A percentile compares a stretch with the other conserved stretches of the same genome.
Conservation (phyloP, 2,888 invertebrate species). For the Ischnus inquisitorius region DNA sequence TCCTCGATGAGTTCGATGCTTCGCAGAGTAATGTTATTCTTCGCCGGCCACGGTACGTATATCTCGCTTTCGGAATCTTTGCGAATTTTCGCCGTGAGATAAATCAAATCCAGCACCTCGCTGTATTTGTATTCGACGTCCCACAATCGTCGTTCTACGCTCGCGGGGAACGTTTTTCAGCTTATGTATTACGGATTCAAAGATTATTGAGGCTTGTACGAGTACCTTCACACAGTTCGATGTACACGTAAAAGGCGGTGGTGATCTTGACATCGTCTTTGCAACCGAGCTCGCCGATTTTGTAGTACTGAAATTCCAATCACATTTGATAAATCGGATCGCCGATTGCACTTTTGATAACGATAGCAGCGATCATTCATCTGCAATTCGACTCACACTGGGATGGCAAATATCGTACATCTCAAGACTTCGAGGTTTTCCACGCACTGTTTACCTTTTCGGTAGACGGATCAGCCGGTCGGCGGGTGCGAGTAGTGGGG, state of each 20-base stretch:
- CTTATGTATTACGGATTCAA: constrained; percentile 1
- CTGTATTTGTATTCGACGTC: constrained; percentile 85
- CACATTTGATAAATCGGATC: background rate
- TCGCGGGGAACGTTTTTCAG: background rate
- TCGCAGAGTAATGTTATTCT: constrained; percentile 82
- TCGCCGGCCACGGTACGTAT: constrained; percentile 85
- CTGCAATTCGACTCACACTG: constrained; percentile 75
- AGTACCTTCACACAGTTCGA: constrained; percentile 87
- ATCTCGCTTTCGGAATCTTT: constrained; percentile 80
- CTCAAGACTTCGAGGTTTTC: background rate
- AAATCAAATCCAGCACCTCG: constrained; percentile 82
- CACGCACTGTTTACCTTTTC: constrained; percentile 14
- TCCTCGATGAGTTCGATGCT: constrained; percentile 85
- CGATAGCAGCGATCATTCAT: background rate
- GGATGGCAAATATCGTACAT: constrained; percentile 82
- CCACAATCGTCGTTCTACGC: constrained; percentile 84
- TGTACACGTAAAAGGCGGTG: constrained; percentile 86
- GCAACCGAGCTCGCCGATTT: constrained; percentile 85
- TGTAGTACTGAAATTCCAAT: constrained; percentile 82
- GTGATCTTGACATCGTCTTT: constrained; percentile 85
- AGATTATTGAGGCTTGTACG: background rate
- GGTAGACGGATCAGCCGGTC: background rate
- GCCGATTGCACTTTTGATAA: background rate
- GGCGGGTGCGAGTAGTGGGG: background rate
- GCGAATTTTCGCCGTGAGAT: constrained; percentile 84